These are phyloP conservation scores for Petaurus breviceps DNA, from an alignment of 2,113 vertebrate species.

Conservation along the genomic window DNA sequence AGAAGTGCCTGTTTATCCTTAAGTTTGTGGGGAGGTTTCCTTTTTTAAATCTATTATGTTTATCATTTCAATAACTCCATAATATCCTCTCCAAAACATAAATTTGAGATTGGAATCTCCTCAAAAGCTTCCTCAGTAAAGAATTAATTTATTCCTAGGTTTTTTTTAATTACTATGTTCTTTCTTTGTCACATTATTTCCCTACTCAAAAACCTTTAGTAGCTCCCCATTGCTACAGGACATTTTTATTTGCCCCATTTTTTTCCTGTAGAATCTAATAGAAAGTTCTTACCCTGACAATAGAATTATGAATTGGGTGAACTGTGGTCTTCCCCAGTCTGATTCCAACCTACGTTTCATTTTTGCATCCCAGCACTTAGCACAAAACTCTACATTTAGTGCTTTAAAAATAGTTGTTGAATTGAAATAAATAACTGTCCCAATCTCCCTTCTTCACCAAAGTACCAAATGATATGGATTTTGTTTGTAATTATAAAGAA, in stretches of 20 bases:
- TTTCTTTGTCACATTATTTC: not conserved
- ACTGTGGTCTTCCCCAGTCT: not conserved
- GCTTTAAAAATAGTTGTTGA: not conserved
- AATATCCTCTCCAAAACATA: not conserved
- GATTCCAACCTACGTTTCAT: not conserved
- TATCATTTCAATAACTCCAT: not conserved
- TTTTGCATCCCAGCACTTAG: not conserved
- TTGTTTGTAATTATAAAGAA: not conserved
- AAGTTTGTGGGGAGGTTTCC: not conserved
- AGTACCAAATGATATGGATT: not conserved
- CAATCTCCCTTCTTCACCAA: not conserved
- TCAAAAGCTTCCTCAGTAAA: slow-evolving; percentile 14
- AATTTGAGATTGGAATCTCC: slow-evolving; percentile 23
- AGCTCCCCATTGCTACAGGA: not conserved
- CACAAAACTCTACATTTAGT: not conserved
- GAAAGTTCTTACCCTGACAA: not conserved
- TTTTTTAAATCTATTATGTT: not conserved
- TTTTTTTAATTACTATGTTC: not conserved
- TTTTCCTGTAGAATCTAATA: not conserved
- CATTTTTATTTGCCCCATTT: not conserved
- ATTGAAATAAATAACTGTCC: not conserved
- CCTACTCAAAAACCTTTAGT: not conserved
- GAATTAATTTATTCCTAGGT: not conserved
- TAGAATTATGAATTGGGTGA: not conserved
- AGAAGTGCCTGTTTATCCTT: not conserved